phyloP scores from a whole-genome alignment of 2,888 invertebrate species.

The Coelopa pilipes region DNA sequence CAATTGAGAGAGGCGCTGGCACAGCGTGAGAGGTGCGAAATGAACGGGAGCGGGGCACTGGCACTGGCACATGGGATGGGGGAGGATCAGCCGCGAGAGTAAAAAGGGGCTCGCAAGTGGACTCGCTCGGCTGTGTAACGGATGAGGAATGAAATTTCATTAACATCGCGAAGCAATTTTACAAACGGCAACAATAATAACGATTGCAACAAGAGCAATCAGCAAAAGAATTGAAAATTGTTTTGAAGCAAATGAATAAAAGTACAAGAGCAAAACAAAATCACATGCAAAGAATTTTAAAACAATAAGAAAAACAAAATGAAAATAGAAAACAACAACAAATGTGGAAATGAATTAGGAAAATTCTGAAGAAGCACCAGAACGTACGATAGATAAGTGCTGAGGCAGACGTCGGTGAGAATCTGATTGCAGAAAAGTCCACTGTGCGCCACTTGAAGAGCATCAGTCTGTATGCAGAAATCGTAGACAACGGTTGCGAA shows the following conservation, averaged over 20 bases:
- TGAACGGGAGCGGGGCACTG: not conserved
- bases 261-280: not conserved
- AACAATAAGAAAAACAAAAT: constrained; percentile 13
- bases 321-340: constrained; percentile 8
- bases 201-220: too few relatives aligned
- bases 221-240: not conserved
- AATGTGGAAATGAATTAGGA: not conserved
- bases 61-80: not conserved
- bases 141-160: constrained; percentile 16
- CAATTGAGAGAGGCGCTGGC: not conserved
- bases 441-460: constrained; percentile 21
- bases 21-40: not conserved
- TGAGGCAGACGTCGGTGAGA: not conserved
- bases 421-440: constrained; percentile 3
- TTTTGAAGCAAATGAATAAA: not conserved
- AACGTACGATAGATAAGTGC: not conserved
- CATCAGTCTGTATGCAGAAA: constrained; percentile 33
- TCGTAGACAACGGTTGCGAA: constrained; percentile 32
- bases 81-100: not conserved
- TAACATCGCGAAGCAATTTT: constrained; percentile 19
- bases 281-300: not conserved
- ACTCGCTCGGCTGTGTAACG: not conserved
- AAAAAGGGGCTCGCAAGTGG: constrained; percentile 23
- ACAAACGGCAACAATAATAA: not conserved
- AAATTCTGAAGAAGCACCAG: constrained; percentile 7